phyloP scores from a whole-genome alignment of 2,888 invertebrate genomes.

The Buathra laborator region DNA sequence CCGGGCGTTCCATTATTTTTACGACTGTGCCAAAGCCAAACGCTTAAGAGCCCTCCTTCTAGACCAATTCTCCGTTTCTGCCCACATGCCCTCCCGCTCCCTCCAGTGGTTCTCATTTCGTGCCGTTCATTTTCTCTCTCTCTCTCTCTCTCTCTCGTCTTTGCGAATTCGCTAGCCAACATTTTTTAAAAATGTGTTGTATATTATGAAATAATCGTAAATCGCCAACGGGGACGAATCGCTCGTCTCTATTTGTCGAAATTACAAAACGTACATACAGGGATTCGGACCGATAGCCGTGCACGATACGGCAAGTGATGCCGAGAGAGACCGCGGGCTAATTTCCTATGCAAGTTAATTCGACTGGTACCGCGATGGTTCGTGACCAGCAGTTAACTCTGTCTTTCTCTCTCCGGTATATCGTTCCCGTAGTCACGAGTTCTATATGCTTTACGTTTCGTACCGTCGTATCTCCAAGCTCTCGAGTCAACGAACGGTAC shows the following conservation, averaged over 20 bases:
- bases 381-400: slow-evolving; percentile 57
- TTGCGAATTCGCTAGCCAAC: not conserved
- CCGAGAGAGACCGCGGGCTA: slow-evolving; percentile 32
- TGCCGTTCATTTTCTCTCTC: not conserved
- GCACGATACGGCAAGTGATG: slow-evolving; percentile 55
- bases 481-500: slow-evolving; percentile 55
- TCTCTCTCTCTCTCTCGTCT: not conserved
- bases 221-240: slow-evolving; percentile 10
- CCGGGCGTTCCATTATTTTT: slow-evolving; percentile 82
- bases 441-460: slow-evolving; percentile 2
- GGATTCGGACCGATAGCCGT: slow-evolving; percentile 35
- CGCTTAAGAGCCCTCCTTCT: slow-evolving; percentile 74
- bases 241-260: slow-evolving; percentile 51
- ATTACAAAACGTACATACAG: slow-evolving; percentile 9
- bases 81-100: slow-evolving; percentile 62
- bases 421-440: slow-evolving; percentile 49
- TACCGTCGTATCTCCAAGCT: slow-evolving; percentile 11
- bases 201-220: not conserved
- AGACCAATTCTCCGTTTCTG: slow-evolving; percentile 74
- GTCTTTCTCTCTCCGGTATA: slow-evolving; percentile 30
- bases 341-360: slow-evolving; percentile 68
- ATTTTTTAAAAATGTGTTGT: not conserved
- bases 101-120: slow-evolving; percentile 70
- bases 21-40: slow-evolving; percentile 81
- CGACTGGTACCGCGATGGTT: slow-evolving; percentile 67